These are phyloP conservation scores for Urocynchramus pylzowi DNA, from an alignment of 2,113 vertebrate genomes.

Conservation along the genomic window DNA sequence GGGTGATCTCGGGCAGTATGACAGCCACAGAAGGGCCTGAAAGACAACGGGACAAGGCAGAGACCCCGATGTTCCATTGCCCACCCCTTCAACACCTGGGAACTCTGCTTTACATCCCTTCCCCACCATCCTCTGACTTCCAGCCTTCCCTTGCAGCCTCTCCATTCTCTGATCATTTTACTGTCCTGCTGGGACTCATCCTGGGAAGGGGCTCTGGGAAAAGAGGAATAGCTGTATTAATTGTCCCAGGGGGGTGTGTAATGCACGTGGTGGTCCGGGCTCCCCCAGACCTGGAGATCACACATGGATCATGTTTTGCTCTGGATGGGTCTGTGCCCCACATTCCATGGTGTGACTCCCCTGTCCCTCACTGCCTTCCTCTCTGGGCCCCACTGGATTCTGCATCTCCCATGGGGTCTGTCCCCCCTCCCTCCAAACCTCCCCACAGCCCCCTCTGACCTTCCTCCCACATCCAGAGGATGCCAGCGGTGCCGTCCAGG, in stretches of 20 bases:
- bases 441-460: background rate
- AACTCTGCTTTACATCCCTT: rapidly evolving
- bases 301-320: rapidly evolving
- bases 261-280: rapidly evolving
- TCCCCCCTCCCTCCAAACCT: rapidly evolving
- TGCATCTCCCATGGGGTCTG: rapidly evolving
- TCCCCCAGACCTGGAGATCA: background rate
- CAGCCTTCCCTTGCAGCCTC: background rate
- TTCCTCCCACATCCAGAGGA: conserved; percentile 54
- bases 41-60: rapidly evolving
- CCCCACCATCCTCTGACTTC: background rate
- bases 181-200: background rate
- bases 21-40: conserved; percentile 34
- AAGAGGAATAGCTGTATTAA: background rate
- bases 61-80: rapidly evolving
- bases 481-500: background rate
- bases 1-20: background rate
- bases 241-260: rapidly evolving
- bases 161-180: background rate
- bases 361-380: background rate
- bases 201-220: background rate
- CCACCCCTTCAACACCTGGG: rapidly evolving
- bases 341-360: rapidly evolving
- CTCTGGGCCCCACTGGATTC: background rate
- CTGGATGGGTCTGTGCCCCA: background rate